These are phyloP conservation scores for Caenorhabditis angaria DNA, from an alignment of 2,888 invertebrate genomes.

Conservation along the genomic window DNA sequence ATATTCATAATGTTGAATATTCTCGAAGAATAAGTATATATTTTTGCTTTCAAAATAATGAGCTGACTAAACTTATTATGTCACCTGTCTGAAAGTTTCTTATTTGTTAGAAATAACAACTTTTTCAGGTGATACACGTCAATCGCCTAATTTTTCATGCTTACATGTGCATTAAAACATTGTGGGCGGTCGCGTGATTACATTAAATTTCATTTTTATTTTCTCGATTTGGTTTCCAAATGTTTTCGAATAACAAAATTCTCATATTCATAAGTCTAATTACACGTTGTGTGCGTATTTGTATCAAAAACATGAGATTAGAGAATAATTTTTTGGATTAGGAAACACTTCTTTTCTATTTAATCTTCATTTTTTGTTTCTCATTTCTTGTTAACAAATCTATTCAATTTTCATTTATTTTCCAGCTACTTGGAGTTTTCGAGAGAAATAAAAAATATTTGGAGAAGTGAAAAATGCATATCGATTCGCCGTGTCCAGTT, in stretches of 20 bases:
- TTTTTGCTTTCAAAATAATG: not conserved
- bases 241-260: not conserved
- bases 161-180: no score
- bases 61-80: no score
- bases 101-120: no score
- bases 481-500: not conserved
- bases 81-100: no score
- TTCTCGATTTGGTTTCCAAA: not conserved
- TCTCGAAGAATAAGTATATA: not conserved
- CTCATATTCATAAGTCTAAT: not conserved
- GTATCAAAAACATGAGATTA: slow-evolving; percentile 1
- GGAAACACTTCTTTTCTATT: not conserved
- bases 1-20: not conserved
- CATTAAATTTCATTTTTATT: no score
- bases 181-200: no score
- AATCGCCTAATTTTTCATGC: no score
- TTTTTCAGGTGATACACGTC: no score
- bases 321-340: not conserved
- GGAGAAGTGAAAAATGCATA: not conserved
- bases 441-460: no score
- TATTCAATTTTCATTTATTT: not conserved
- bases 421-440: no score
- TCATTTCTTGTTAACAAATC: not conserved
- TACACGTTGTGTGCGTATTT: not conserved
- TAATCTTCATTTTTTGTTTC: not conserved